Percentiles rank a stretch among this genome's conserved stretches.
phyloP scores from a whole-genome alignment of 2,888 invertebrate species.

The Cheilosia grossa region DNA sequence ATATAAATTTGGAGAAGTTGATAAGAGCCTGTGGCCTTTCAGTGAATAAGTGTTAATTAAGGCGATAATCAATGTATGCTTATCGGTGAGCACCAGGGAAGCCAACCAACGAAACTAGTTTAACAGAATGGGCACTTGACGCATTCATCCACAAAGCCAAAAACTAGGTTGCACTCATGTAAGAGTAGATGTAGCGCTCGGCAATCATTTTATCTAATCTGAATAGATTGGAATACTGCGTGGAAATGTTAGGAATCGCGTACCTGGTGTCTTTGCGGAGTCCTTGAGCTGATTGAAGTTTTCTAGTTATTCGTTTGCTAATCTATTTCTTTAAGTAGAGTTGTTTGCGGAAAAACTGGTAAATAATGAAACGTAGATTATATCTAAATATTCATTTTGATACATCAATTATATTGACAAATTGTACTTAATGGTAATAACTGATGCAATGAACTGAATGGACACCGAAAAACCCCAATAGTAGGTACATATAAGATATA shows the following conservation, averaged over 20 bases:
- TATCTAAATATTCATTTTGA: too few relatives aligned
- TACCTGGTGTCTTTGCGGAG: neutral
- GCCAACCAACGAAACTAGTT: conserved; percentile 25
- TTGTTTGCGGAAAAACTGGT: conserved; percentile 6
- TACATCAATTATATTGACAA: too few relatives aligned
- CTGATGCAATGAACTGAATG: too few relatives aligned
- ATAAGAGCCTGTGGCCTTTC: conserved; percentile 43
- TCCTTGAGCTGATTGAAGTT: conserved; percentile 35
- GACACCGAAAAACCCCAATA: too few relatives aligned
- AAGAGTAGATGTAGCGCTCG: conserved; percentile 9
- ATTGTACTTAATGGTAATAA: too few relatives aligned
- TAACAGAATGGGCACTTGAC: conserved; percentile 46
- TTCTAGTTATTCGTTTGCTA: neutral
- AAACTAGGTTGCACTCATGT: conserved; percentile 51
- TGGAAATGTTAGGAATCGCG: conserved; percentile 1
- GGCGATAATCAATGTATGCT: conserved; percentile 33
- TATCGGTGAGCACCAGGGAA: conserved; percentile 43
- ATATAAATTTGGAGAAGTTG: conserved; percentile 34
- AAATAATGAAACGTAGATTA: neutral
- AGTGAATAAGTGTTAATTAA: conserved; percentile 35
- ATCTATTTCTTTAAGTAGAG: neutral
- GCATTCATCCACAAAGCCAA: conserved; percentile 16
- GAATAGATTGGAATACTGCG: conserved; percentile 43
- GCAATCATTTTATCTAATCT: conserved; percentile 48
- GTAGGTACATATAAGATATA: too few relatives aligned